A percentile compares a stretch with the other conserved stretches of the same genome.
These are phyloP conservation scores for Donacobius atricapilla DNA, from an alignment of 2,113 vertebrate species.

Conservation along the genomic window DNA sequence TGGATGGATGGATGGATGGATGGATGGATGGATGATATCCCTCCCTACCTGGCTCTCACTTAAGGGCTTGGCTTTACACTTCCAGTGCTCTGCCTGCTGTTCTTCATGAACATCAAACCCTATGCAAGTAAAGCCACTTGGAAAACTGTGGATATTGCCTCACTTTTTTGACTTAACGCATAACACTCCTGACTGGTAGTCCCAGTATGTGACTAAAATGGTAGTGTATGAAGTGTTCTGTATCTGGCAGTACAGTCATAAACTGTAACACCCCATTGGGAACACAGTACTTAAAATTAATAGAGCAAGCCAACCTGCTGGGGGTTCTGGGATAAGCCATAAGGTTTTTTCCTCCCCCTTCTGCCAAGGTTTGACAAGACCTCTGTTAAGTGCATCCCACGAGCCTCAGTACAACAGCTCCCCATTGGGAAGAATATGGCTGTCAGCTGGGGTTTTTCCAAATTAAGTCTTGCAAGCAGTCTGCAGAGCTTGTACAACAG, in stretches of 20 bases:
- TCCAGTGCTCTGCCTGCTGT: background rate
- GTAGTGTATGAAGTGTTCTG: background rate
- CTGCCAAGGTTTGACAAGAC: slow-evolving; percentile 37
- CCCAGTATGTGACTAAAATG: background rate
- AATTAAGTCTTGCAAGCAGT: slow-evolving; percentile 24
- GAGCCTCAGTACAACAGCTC: background rate
- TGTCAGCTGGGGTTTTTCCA: slow-evolving; percentile 38
- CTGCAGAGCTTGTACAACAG: slow-evolving; percentile 9
- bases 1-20: background rate
- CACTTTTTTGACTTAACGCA: background rate
- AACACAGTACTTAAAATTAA: slow-evolving; percentile 25
- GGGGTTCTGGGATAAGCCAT: background rate
- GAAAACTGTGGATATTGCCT: background rate
- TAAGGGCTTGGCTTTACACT: background rate
- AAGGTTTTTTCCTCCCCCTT: slow-evolving; percentile 4
- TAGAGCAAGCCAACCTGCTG: slow-evolving; percentile 16
- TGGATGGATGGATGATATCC: background rate
- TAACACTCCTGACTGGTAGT: background rate
- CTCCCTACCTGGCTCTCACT: background rate
- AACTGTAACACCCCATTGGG: background rate
- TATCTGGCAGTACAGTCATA: background rate
- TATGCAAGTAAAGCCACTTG: background rate
- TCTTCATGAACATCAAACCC: background rate
- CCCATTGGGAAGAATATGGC: slow-evolving; percentile 14
- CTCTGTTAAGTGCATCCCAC: background rate